phyloP scores from a whole-genome alignment of 2,797 vertebrate species.

The Sebastes variabilis region DNA sequence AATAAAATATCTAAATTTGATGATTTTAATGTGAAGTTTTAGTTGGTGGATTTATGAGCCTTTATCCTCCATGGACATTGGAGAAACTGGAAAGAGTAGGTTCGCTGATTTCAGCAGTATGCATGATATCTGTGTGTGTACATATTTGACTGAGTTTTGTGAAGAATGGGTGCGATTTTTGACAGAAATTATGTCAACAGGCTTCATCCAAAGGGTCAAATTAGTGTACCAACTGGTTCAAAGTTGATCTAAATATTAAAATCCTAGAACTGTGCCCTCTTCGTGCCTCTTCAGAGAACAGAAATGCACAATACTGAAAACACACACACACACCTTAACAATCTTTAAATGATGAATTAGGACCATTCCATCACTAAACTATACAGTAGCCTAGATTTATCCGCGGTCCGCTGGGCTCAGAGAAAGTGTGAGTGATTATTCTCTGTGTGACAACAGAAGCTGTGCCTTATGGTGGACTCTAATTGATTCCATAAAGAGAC shows the following conservation, averaged over 20 bases:
- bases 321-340: not conserved
- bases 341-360: conserved; percentile 48
- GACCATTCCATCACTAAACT: conserved; percentile 28
- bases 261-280: not conserved
- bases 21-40: not conserved
- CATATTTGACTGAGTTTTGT: not conserved
- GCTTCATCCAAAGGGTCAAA: not conserved
- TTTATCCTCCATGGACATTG: not conserved
- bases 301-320: not conserved
- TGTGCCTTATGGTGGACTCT: conserved; percentile 45
- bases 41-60: not conserved
- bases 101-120: not conserved
- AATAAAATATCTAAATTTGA: not conserved
- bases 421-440: conserved; percentile 50
- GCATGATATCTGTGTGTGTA: not conserved
- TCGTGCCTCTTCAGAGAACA: not conserved
- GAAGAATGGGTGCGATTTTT: not conserved
- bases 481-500: conserved; percentile 69
- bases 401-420: conserved; percentile 8
- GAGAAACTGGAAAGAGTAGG: not conserved
- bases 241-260: not conserved
- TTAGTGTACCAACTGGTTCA: no score
- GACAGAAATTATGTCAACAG: not conserved
- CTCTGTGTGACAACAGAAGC: conserved; percentile 49
- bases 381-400: conserved; percentile 33